phyloP scores from a whole-genome alignment of 2,888 invertebrate species.

The Drosophila kambysellisi region DNA sequence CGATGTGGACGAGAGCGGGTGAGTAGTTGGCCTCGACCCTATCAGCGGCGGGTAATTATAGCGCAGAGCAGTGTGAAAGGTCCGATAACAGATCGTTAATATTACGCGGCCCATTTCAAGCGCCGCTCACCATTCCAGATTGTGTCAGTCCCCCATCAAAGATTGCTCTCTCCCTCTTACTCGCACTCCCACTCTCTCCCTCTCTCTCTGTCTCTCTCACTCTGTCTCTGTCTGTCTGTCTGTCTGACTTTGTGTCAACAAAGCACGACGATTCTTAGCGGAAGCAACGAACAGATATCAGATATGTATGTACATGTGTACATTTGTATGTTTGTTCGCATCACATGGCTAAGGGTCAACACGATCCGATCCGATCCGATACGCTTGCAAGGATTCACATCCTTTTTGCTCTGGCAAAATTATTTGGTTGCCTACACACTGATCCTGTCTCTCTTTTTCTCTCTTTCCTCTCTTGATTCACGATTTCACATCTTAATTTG shows the following conservation, averaged over 20 bases:
- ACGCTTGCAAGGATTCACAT: slow-evolving; percentile 34
- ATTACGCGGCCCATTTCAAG: slow-evolving; percentile 76
- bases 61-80: slow-evolving; percentile 58
- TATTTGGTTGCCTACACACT: background rate
- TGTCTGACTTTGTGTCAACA: slow-evolving; percentile 25
- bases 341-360: slow-evolving; percentile 41
- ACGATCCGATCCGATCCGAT: slow-evolving; percentile 36
- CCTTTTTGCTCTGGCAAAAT: background rate
- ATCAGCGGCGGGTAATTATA: slow-evolving; percentile 74
- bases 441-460: background rate
- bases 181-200: background rate
- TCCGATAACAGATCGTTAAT: slow-evolving; percentile 78
- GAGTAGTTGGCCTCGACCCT: slow-evolving; percentile 62
- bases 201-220: background rate
- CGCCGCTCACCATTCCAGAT: slow-evolving; percentile 32
- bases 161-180: background rate
- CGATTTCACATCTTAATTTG: background rate
- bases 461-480: background rate
- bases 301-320: background rate
- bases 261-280: slow-evolving; percentile 50
- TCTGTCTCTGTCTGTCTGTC: background rate
- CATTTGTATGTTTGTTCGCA: background rate
- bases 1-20: slow-evolving; percentile 70
- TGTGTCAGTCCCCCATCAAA: background rate
- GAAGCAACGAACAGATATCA: slow-evolving; percentile 36